Evolutionary conservation across 2,113 vertebrate species (phyloP).

Genomic region (Ammodytes marinus): DNA sequence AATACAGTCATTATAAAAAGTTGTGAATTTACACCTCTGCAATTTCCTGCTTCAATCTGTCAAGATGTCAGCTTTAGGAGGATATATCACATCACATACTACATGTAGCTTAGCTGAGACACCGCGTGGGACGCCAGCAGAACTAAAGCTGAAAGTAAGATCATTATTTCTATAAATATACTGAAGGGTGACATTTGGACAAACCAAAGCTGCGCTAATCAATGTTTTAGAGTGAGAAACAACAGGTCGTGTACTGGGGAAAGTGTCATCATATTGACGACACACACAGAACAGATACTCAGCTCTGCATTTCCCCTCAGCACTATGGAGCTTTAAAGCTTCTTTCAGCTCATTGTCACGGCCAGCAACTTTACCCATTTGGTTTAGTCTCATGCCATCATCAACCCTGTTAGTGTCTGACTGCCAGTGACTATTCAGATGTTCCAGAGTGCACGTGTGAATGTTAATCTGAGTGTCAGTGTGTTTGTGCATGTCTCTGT

Average conservation of each 20-base stretch:
- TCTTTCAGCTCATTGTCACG: neutral
- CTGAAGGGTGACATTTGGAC: neutral
- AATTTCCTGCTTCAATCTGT: neutral
- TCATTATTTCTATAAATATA: neutral
- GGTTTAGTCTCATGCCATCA: neutral
- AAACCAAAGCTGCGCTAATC: neutral
- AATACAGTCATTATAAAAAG: neutral
- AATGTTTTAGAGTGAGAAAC: neutral
- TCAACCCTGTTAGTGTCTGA: no score
- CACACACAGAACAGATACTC: neutral
- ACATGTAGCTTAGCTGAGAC: neutral
- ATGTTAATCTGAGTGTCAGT: no score
- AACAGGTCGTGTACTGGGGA: neutral
- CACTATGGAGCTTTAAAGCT: neutral
- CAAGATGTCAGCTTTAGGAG: neutral
- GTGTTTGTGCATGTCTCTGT: no score
- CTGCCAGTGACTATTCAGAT: no score
- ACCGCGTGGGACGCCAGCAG: neutral
- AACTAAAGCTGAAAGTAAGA: neutral
- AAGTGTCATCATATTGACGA: neutral
- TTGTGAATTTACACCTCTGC: neutral
- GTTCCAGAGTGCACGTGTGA: no score
- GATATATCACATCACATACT: neutral
- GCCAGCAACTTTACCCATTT: neutral
- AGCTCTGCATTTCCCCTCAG: neutral